Conservation (phyloP, 2,797 vertebrate species). For the Alosa sapidissima region DNA sequence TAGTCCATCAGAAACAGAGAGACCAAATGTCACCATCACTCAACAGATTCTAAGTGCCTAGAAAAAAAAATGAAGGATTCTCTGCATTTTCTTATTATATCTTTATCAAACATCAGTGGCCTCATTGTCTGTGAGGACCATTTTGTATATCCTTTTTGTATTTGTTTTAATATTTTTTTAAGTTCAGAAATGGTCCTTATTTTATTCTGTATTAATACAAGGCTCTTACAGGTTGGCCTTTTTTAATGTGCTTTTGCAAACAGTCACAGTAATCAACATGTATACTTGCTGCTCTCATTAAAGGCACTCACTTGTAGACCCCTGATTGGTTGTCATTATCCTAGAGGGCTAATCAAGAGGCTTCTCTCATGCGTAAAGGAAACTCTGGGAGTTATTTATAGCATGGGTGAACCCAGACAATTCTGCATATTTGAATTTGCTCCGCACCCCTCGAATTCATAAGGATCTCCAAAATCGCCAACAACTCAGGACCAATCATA, state of each 20-base stretch:
- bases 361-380: neutral
- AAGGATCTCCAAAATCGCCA: too few species aligned
- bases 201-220: constrained; percentile 66
- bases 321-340: neutral
- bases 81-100: constrained; percentile 60
- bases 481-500: too few species aligned
- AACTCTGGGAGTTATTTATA: too few species aligned
- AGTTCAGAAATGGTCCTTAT: constrained; percentile 44
- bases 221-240: constrained; percentile 66
- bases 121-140: constrained; percentile 71
- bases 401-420: too few species aligned
- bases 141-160: constrained; percentile 68
- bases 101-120: constrained; percentile 72
- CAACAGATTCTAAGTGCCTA: constrained; percentile 84
- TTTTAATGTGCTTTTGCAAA: constrained; percentile 78
- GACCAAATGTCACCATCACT: constrained; percentile 63
- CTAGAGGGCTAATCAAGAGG: neutral
- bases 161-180: constrained; percentile 36
- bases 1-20: constrained; percentile 42
- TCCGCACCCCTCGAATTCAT: too few species aligned
- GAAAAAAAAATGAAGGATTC: constrained; percentile 87
- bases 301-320: constrained; percentile 83
- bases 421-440: too few species aligned
- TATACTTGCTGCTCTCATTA: constrained; percentile 92
- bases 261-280: constrained; percentile 80